Percentiles rank a stretch among this genome's conserved stretches.
phyloP scores from a whole-genome alignment of 2,113 vertebrate genomes.

The Orientallactaga bullata region DNA sequence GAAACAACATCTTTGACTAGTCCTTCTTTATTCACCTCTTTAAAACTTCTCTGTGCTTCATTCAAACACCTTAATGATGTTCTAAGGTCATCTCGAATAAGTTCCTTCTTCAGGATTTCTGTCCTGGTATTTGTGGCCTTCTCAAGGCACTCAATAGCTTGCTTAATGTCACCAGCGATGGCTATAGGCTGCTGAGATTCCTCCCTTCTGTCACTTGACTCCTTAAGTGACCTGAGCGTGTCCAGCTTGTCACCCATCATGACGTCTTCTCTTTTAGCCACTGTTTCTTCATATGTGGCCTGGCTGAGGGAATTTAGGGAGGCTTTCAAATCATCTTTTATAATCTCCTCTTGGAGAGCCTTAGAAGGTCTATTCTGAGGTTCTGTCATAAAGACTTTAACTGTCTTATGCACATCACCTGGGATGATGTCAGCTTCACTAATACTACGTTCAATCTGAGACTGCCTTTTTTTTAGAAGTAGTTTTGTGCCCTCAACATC shows the following conservation, averaged over 20 bases:
- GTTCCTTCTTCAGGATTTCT: constrained; percentile 88
- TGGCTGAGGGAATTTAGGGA: constrained; percentile 90
- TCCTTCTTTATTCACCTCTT: constrained; percentile 87
- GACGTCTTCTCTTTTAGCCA: constrained; percentile 91
- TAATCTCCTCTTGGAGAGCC: constrained; percentile 89
- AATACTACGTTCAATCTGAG: constrained; percentile 90
- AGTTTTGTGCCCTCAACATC: constrained; percentile 92
- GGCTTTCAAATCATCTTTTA: constrained; percentile 92
- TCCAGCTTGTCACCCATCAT: constrained; percentile 90
- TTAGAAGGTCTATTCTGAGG: constrained; percentile 82
- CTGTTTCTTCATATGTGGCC: constrained; percentile 88
- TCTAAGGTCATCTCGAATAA: constrained; percentile 91
- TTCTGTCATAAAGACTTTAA: constrained; percentile 92
- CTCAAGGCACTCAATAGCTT: constrained; percentile 91
- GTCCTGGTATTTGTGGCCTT: constrained; percentile 88
- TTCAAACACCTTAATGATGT: constrained; percentile 90
- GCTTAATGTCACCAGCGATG: constrained; percentile 90
- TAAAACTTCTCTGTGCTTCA: constrained; percentile 87
- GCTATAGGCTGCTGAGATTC: constrained; percentile 89
- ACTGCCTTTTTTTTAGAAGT: constrained; percentile 87
- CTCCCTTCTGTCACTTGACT: constrained; percentile 86
- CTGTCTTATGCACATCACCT: constrained; percentile 91
- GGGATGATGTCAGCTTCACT: constrained; percentile 92
- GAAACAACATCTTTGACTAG: constrained; percentile 86
- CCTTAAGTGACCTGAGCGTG: constrained; percentile 89